phyloP scores from a whole-genome alignment of 2,797 vertebrate species.

The Hipposideros larvatus region DNA sequence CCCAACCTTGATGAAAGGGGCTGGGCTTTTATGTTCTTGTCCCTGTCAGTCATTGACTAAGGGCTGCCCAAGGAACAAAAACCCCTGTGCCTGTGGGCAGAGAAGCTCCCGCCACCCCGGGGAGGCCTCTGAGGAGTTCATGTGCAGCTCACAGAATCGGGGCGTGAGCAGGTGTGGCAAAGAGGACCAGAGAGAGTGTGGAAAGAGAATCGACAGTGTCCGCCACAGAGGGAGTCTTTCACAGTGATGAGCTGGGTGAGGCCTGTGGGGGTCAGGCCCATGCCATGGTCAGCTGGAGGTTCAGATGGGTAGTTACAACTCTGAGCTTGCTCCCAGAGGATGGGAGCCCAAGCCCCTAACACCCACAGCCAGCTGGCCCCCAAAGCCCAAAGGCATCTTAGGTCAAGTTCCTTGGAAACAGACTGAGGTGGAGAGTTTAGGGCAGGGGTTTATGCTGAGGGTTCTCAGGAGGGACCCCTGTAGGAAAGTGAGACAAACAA shows the following conservation, averaged over 20 bases:
- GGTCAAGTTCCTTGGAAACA: not conserved
- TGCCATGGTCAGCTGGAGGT: not conserved
- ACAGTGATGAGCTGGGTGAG: not conserved
- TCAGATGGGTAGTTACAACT: not conserved
- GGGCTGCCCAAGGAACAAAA: not conserved
- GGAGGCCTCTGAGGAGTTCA: not conserved
- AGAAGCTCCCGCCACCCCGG: not conserved
- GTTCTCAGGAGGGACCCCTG: not conserved
- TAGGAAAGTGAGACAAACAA: not conserved
- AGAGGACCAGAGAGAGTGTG: not conserved
- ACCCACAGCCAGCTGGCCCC: not conserved
- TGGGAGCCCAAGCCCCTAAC: not conserved
- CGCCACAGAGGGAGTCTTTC: not conserved
- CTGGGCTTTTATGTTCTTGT: not conserved
- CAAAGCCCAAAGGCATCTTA: not conserved
- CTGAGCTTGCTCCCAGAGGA: not conserved
- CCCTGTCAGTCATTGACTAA: not conserved
- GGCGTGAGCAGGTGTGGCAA: too few relatives aligned
- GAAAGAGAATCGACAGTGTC: not conserved
- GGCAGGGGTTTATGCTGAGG: not conserved
- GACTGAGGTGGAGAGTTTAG: not conserved
- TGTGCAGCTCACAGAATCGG: not conserved
- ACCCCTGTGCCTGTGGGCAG: too few relatives aligned
- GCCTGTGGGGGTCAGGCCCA: not conserved
- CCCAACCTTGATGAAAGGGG: not conserved